Percentiles rank a stretch among this genome's conserved stretches.
phyloP scores from a whole-genome alignment of 2,797 vertebrate genomes.

The Gallinago stenura region DNA sequence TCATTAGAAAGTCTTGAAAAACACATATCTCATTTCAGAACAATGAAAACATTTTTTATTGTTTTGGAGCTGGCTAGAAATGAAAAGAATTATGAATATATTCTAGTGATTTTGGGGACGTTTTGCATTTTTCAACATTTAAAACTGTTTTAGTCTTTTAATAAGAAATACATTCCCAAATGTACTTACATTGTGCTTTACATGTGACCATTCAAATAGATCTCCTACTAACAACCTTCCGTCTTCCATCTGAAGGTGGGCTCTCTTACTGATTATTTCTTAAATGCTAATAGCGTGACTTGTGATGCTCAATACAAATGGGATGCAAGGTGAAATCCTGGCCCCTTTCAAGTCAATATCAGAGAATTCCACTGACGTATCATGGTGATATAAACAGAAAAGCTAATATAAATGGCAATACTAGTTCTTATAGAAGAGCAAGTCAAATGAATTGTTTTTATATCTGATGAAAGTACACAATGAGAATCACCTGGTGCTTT shows the following conservation, averaged over 20 bases:
- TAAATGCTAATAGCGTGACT: neutral
- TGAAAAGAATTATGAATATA: neutral
- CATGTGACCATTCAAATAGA: neutral
- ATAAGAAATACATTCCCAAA: neutral
- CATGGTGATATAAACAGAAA: neutral
- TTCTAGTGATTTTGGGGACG: neutral
- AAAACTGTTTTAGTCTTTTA: neutral
- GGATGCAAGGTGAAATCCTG: neutral
- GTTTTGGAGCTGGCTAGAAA: neutral
- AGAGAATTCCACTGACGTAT: neutral
- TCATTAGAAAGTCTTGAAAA: conserved; percentile 35
- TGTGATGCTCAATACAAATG: accelerated
- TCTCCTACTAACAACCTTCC: neutral
- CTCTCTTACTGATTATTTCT: neutral
- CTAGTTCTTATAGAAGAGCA: neutral
- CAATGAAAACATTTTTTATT: conserved; percentile 29
- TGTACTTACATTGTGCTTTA: neutral
- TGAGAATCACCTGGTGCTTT: neutral
- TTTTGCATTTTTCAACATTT: neutral
- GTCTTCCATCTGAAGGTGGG: neutral
- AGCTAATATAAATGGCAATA: neutral
- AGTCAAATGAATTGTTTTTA: neutral
- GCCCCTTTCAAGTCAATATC: neutral
- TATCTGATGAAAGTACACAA: neutral
- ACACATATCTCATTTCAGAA: conserved; percentile 19